phyloP scores from a whole-genome alignment of 53 echinoderm and acorn worm species.

The Antedon mediterranea region DNA sequence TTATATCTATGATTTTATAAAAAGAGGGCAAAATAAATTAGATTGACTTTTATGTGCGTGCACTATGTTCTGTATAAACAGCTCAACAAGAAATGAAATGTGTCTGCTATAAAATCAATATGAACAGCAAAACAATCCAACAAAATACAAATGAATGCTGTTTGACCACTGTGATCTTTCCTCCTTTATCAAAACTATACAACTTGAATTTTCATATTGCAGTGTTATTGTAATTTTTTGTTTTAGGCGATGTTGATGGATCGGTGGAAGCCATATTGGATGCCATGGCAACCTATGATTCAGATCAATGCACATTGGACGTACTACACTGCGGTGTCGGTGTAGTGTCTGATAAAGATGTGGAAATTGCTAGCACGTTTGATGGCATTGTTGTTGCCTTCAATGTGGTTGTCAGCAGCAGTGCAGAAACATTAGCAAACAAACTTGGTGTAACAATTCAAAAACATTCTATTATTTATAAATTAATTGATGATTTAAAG shows the following conservation, averaged over 20 bases:
- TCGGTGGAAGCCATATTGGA: constrained; percentile 92
- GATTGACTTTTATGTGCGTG: too few relatives aligned
- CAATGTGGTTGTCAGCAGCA: constrained; percentile 43
- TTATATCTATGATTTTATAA: too few relatives aligned
- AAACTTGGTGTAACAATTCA: constrained; percentile 50
- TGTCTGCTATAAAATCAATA: too few relatives aligned
- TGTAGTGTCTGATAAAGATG: constrained; percentile 65
- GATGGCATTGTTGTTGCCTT: constrained; percentile 71
- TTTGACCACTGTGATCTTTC: too few relatives aligned
- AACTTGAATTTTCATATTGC: too few relatives aligned
- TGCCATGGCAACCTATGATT: constrained; percentile 56
- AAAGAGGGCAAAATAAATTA: too few relatives aligned
- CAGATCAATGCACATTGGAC: constrained; percentile 74
- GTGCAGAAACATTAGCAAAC: constrained; percentile 40
- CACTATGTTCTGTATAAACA: too few relatives aligned
- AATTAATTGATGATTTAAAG: constrained; percentile 67
- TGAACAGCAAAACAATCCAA: too few relatives aligned
- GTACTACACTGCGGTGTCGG: constrained; percentile 80
- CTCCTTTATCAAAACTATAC: too few relatives aligned
- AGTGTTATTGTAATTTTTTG: neutral
- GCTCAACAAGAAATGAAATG: too few relatives aligned
- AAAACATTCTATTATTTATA: constrained; percentile 69
- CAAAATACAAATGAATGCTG: too few relatives aligned
- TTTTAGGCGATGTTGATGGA: constrained; percentile 88
- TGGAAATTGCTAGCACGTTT: constrained; percentile 73